Conservation (phyloP, 2,888 invertebrate species). For the Eupithecia dodoneata region DNA sequence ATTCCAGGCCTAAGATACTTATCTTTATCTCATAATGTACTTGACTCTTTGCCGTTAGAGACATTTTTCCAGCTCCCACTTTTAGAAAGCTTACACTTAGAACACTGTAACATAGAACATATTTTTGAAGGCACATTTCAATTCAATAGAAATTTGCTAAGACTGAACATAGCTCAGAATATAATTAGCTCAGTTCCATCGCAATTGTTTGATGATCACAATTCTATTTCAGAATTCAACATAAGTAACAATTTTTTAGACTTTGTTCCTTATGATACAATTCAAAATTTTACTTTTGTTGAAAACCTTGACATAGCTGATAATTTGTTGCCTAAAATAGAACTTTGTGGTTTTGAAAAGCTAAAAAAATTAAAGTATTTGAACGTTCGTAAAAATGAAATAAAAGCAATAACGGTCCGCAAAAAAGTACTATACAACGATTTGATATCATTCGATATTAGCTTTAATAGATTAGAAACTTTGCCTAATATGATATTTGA, state of each 20-base stretch:
- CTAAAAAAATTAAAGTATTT: conserved; percentile 70
- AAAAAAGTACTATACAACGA: conserved; percentile 71
- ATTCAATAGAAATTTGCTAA: conserved; percentile 89
- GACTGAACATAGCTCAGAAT: conserved; percentile 90
- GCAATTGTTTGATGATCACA: conserved; percentile 87
- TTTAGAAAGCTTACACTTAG: conserved; percentile 88
- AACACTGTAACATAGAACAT: conserved; percentile 87
- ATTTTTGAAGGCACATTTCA: conserved; percentile 89
- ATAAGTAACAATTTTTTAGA: conserved; percentile 89
- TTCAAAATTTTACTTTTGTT: conserved; percentile 89
- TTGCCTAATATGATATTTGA: conserved; percentile 70
- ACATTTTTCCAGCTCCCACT: conserved; percentile 91
- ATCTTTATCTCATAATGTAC: conserved; percentile 90
- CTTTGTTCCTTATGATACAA: conserved; percentile 90
- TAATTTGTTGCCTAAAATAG: conserved; percentile 88
- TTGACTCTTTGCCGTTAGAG: conserved; percentile 87
- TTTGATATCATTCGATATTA: conserved; percentile 70
- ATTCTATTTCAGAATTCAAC: conserved; percentile 89
- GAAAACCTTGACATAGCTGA: conserved; percentile 88
- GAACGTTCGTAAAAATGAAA: conserved; percentile 75
- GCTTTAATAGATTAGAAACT: conserved; percentile 69
- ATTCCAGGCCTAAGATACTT: conserved; percentile 90
- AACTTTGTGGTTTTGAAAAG: conserved; percentile 84
- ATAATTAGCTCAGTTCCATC: conserved; percentile 86
- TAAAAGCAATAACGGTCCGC: conserved; percentile 64